These are phyloP conservation scores for Sesamia nonagrioides DNA, from an alignment of 1,140 invertebrate genomes.

Conservation along the genomic window DNA sequence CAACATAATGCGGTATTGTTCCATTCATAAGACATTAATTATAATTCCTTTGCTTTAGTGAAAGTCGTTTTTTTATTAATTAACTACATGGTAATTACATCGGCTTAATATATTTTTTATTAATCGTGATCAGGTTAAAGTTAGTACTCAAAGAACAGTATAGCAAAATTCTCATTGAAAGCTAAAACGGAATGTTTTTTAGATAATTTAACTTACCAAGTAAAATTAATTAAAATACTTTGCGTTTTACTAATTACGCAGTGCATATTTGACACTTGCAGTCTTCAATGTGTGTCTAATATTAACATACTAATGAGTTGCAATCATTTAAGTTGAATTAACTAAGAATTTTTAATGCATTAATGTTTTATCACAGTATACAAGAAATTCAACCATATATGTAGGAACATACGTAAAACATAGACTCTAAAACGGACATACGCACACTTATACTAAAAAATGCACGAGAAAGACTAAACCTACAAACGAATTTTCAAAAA, in stretches of 20 bases:
- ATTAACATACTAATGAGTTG: neutral
- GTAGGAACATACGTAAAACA: no score
- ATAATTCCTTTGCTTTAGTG: conserved; percentile 9
- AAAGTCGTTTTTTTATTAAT: conserved; percentile 32
- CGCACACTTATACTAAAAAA: neutral
- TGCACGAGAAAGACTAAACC: conserved; percentile 40
- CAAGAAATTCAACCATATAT: no score
- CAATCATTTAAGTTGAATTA: neutral
- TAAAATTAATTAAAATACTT: conserved; percentile 2
- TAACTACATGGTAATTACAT: conserved; percentile 9
- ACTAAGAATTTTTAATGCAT: neutral
- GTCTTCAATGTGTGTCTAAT: conserved; percentile 2
- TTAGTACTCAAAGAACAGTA: neutral
- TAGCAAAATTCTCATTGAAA: neutral
- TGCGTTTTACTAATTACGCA: conserved; percentile 5
- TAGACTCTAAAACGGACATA: neutral
- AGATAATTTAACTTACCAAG: neutral
- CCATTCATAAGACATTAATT: conserved; percentile 39
- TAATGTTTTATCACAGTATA: neutral
- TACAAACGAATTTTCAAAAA: conserved; percentile 26
- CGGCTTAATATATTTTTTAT: neutral
- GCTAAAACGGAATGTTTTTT: no score
- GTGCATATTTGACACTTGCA: neutral
- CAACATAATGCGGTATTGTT: conserved; percentile 23
- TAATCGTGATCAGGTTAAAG: neutral